These are phyloP conservation scores for Pimpla rufipes DNA, from an alignment of 2,888 invertebrate genomes.

Conservation along the genomic window DNA sequence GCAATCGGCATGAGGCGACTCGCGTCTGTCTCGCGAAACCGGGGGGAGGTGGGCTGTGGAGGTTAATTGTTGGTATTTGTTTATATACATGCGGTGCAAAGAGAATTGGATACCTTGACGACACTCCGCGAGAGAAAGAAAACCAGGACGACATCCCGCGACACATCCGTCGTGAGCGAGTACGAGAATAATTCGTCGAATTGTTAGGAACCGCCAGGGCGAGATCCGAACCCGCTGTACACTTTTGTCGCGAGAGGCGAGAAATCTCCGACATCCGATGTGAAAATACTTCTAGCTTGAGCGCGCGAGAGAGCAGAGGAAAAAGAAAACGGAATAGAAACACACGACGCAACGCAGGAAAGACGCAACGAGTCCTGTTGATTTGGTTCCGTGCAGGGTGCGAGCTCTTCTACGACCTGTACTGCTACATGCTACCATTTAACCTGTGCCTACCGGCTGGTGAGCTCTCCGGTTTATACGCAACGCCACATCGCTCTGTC, in stretches of 20 bases:
- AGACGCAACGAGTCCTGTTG: slow-evolving; percentile 81
- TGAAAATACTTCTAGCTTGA: slow-evolving; percentile 52
- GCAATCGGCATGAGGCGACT: slow-evolving; percentile 24
- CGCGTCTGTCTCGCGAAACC: slow-evolving; percentile 18
- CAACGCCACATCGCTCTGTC: slow-evolving; percentile 37
- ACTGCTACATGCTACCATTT: slow-evolving; percentile 70
- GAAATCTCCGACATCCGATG: slow-evolving; percentile 31
- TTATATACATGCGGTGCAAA: neutral
- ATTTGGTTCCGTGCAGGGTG: slow-evolving; percentile 86
- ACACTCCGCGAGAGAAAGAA: slow-evolving; percentile 8
- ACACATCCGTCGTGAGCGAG: neutral
- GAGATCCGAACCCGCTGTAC: neutral
- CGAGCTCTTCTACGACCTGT: slow-evolving; percentile 79
- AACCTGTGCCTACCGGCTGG: slow-evolving; percentile 46
- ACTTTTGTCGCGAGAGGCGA: slow-evolving; percentile 11
- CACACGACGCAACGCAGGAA: slow-evolving; percentile 51
- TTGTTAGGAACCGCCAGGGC: slow-evolving; percentile 12
- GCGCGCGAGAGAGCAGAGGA: slow-evolving; percentile 18
- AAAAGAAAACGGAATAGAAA: slow-evolving; percentile 7
- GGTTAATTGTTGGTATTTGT: slow-evolving; percentile 22
- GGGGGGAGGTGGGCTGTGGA: slow-evolving; percentile 31
- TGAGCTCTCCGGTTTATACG: slow-evolving; percentile 56
- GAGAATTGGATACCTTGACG: slow-evolving; percentile 4
- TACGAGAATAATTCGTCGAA: slow-evolving; percentile 1
- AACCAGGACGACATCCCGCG: neutral